Evolutionary conservation across 1,140 invertebrate species (phyloP).

Genomic region (Drosophila ercepeae): DNA sequence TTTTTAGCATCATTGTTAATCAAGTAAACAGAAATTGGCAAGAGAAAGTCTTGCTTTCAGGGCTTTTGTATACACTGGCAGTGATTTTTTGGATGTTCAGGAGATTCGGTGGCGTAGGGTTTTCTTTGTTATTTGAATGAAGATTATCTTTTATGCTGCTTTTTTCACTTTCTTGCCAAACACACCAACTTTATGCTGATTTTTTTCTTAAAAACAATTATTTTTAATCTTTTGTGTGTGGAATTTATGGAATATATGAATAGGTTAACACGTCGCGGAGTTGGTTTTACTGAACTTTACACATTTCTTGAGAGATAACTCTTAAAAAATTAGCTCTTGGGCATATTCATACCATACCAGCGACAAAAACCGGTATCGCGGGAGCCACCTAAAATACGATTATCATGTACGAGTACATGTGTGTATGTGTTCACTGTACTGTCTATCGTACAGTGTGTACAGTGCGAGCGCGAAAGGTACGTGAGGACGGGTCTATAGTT

Average conservation of each 20-base stretch:
- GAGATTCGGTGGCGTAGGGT: background rate
- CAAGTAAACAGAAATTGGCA: conserved; percentile 36
- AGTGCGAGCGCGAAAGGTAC: conserved; percentile 16
- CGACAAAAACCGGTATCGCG: conserved; percentile 43
- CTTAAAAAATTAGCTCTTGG: conserved; percentile 48
- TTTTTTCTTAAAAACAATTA: background rate
- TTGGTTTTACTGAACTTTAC: conserved; percentile 39
- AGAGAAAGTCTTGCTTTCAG: conserved; percentile 42
- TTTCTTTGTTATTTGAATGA: conserved; percentile 36
- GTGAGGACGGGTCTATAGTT: conserved; percentile 15
- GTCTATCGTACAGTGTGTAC: conserved; percentile 16
- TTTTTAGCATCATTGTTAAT: conserved; percentile 17
- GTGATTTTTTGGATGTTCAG: conserved; percentile 16
- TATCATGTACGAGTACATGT: conserved; percentile 2
- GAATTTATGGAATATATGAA: background rate
- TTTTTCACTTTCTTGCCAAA: conserved; percentile 8
- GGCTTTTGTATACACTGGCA: conserved; percentile 2
- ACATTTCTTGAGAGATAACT: conserved; percentile 47
- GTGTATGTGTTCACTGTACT: conserved; percentile 6
- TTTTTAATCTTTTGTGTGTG: too few relatives aligned
- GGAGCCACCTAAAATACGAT: conserved; percentile 46
- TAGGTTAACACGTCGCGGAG: background rate
- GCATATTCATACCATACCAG: conserved; percentile 47
- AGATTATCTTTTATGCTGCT: conserved; percentile 8
- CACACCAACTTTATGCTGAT: background rate